Conservation (phyloP, 2,888 invertebrate species). For the Gastrophysa polygoni region DNA sequence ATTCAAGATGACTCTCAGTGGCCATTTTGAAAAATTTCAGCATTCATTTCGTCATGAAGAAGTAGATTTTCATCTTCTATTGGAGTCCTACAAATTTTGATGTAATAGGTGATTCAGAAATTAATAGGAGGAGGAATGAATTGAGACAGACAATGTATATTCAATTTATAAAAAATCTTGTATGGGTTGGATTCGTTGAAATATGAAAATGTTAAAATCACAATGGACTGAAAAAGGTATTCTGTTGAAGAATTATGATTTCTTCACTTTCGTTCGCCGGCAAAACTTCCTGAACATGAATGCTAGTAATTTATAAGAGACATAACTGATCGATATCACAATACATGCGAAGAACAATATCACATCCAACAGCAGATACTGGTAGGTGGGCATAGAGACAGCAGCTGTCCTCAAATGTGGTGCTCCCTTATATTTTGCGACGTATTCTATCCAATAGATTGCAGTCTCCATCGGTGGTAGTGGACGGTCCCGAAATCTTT, state of each 20-base stretch:
- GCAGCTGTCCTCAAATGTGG: slow-evolving; percentile 61
- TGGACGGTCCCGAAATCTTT: slow-evolving; percentile 63
- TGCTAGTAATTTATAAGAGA: not conserved
- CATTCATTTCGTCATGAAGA: too few relatives aligned
- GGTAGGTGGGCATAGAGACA: slow-evolving; percentile 63
- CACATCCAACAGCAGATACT: slow-evolving; percentile 63
- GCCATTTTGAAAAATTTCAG: too few relatives aligned
- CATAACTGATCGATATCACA: not conserved
- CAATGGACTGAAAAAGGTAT: too few relatives aligned
- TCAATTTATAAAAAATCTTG: too few relatives aligned
- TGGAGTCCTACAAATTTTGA: too few relatives aligned
- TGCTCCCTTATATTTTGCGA: slow-evolving; percentile 65
- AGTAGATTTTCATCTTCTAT: too few relatives aligned
- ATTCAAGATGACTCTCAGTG: too few relatives aligned
- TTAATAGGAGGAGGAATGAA: too few relatives aligned
- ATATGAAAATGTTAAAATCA: too few relatives aligned
- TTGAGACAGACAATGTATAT: too few relatives aligned
- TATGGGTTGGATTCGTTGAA: too few relatives aligned
- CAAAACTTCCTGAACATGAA: not conserved
- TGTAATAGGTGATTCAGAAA: too few relatives aligned
- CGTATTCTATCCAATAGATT: slow-evolving; percentile 72
- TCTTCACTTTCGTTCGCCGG: not conserved
- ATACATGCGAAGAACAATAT: slow-evolving; percentile 52
- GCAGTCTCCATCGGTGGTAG: slow-evolving; percentile 65
- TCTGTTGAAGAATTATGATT: not conserved